Evolutionary conservation across 2,888 invertebrate species (phyloP), one percentile per base, ranked within the genome.

Genomic region (Idaea straminata): DNA sequence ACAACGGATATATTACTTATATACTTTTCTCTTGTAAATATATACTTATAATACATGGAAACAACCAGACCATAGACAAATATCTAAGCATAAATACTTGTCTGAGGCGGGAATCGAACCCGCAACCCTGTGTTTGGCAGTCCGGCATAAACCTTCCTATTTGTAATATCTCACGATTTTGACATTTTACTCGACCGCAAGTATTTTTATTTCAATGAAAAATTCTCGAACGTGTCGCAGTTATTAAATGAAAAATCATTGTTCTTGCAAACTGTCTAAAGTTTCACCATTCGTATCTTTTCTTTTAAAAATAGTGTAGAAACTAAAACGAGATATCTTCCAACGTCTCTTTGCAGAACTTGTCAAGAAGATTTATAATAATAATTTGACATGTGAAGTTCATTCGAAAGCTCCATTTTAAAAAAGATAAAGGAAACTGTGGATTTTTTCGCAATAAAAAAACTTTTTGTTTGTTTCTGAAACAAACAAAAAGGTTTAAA

Each of bases 301-400:
- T 69, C 68, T 67, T 60, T 64, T 65, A 67, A 67, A 65, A 67
- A 67, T 68, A 66, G 69, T 64, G 69, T 68, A 71, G 73, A 70
- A 71, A 68, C 68, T 69, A 47, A 47, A 47, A 63, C 65, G 65
- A 66, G 66, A 72, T 70, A 71, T 72, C 70, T 63, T 61, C 16
- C 66, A 61, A 64, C 66, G 64, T 66, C 65, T 63, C 63, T 15
- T 15, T 66, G 66, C 70, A 73, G 65, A 70, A 65, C 68, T 66
- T 71, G 72, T 74, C 74, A 68, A 35, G 61, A 69, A 74, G 74
- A 74, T 74, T 74, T 74, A 74, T 74, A 72, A 72, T 69, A 74
- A 72, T 71, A 70, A 69, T 66, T 63, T 68, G 73, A 72, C 69
- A 70, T 47, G 47, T 47, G 47, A 47, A 47, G 47, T 47, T 47